Base-by-base conservation (phyloP, 2,888 invertebrate species). In the Noctua comes region DNA sequence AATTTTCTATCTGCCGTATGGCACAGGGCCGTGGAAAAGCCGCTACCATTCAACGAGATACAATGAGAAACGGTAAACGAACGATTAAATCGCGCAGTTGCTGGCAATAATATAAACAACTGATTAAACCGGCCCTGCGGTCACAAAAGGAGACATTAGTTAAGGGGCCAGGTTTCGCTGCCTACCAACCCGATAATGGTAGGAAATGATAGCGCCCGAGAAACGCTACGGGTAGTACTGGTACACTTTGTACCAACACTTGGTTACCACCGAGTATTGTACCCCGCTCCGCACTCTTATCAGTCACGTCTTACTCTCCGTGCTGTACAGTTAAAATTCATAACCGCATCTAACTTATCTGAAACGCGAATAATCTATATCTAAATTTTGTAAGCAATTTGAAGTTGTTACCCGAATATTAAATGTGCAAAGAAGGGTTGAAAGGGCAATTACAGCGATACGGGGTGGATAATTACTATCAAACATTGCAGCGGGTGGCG, bases 91-190 rank as follows among this genome's bases (percentile, higher is more conserved):
- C 96, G 94, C 92, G 86, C 92, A 92, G 92, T 94, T 94, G 92
- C 91, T 89, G 91, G 94, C 94, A 96, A 96, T 96, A 96, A 96
- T 96, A 96, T 96, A 96, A 96, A 95, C 96, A 96, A 96, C 95
- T 95, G 96, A 96, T 96, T 96, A 95, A 94, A 94, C 94, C 93
- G 92, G 93, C 93, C 85, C 92, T 90, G 91, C 92, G 94, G 94
- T 95, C 94, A 95, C 96, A 96, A 96, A 96, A 96, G 96, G 95
- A 96, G 95, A 96, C 96, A 96, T 96, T 95, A 96, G 95, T 95
- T 95, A 95, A 93, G 93, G 92, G 90, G 76, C 85, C 85, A 88
- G 88, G 88, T 90, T 91, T 91, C 88, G 90, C 90, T 90, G 93
- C 93, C 94, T 95, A 94, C 92, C 91, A 86, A 93, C 93, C 93